Evolutionary conservation across 2,888 invertebrate species (phyloP).

Genomic region (Apamea epomidion): DNA sequence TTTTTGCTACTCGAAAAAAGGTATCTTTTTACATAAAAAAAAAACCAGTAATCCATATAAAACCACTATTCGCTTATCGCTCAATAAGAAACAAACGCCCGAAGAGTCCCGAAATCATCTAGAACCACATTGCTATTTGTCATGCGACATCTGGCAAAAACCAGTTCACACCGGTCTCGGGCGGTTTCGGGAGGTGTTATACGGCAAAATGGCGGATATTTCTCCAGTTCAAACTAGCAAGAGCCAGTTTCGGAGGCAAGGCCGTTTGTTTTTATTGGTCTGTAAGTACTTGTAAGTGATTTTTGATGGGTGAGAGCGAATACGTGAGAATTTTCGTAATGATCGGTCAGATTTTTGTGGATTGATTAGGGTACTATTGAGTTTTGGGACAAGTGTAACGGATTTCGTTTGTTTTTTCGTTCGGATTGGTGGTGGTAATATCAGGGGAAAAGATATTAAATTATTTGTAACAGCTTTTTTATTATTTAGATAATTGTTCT

Average conservation of each 20-base stretch:
- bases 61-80: constrained; percentile 52
- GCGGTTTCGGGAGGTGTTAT: constrained; percentile 72
- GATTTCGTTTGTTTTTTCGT: constrained; percentile 1
- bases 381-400: constrained; percentile 21
- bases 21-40: neutral
- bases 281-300: constrained; percentile 74
- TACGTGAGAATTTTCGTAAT: constrained; percentile 64
- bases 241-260: constrained; percentile 61
- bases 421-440: neutral
- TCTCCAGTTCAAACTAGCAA: constrained; percentile 69
- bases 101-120: constrained; percentile 77
- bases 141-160: constrained; percentile 81
- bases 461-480: neutral
- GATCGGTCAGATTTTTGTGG: constrained; percentile 44
- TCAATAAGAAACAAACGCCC: constrained; percentile 58
- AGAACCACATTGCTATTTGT: constrained; percentile 83
- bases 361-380: constrained; percentile 58
- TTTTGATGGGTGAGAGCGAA: constrained; percentile 67
- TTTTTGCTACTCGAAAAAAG: neutral
- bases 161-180: constrained; percentile 78
- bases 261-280: constrained; percentile 75
- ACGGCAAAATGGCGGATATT: constrained; percentile 69
- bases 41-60: constrained; percentile 7
- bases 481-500: neutral
- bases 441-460: neutral